These are phyloP conservation scores for Latrodectus elegans DNA, from an alignment of 2,888 invertebrate species.

Conservation along the genomic window DNA sequence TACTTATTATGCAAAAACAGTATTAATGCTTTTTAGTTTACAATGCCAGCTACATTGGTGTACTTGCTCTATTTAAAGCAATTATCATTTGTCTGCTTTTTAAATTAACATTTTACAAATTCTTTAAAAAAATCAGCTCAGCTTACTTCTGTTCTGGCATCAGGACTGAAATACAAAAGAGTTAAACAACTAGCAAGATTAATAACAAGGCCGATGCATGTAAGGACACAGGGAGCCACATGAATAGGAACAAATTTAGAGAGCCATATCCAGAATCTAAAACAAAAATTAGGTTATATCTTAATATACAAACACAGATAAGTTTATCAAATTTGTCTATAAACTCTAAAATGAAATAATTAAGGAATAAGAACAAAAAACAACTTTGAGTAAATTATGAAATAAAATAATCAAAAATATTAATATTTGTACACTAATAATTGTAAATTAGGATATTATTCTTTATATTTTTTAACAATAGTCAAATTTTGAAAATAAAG, in stretches of 20 bases:
- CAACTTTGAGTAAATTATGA: neutral
- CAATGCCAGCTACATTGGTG: too few relatives aligned
- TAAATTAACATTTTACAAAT: too few relatives aligned
- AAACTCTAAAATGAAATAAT: neutral
- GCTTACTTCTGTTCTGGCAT: conserved; percentile 80
- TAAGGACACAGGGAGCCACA: conserved; percentile 98
- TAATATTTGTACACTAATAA: neutral
- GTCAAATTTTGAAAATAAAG: neutral
- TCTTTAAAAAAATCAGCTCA: neutral
- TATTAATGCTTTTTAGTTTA: too few relatives aligned
- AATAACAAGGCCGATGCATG: conserved; percentile 90
- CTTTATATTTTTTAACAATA: too few relatives aligned
- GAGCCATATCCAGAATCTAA: conserved; percentile 98
- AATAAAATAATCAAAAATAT: neutral
- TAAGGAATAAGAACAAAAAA: neutral
- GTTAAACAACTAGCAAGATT: conserved; percentile 94
- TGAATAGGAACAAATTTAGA: conserved; percentile 90
- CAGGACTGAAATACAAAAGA: conserved; percentile 93
- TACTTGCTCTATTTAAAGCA: too few relatives aligned
- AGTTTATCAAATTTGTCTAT: too few relatives aligned
- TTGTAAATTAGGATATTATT: too few relatives aligned
- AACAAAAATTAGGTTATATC: conserved; percentile 74
- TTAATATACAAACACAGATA: too few relatives aligned
- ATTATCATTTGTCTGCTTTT: too few relatives aligned
- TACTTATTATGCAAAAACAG: too few relatives aligned